Evolutionary conservation across 2,888 invertebrate genomes (phyloP).

Genomic region (Chaetogeoica ovagalla): DNA sequence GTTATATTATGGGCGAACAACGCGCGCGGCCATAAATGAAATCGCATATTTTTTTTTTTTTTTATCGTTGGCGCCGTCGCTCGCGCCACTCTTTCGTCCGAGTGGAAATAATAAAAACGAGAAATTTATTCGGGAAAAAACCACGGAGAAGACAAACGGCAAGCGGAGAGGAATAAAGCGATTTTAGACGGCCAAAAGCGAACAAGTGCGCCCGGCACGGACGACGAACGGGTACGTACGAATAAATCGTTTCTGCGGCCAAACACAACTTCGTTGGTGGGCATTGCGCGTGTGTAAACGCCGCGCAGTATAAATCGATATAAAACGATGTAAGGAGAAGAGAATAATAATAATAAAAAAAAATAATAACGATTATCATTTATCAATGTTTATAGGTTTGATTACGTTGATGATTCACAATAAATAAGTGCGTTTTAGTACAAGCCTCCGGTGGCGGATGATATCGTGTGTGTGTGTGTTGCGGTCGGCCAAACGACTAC

Average conservation of each 20-base stretch:
- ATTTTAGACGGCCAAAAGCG: background rate
- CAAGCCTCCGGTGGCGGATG: background rate
- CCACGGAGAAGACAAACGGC: too few species aligned
- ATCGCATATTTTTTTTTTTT: too few species aligned
- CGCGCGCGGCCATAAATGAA: too few species aligned
- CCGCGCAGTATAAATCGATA: background rate
- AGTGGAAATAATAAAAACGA: too few species aligned
- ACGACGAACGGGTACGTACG: background rate
- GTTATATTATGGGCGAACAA: too few species aligned
- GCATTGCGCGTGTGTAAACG: background rate
- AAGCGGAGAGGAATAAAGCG: too few species aligned
- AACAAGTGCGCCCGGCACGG: background rate
- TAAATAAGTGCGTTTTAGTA: too few species aligned
- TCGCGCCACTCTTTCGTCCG: too few species aligned
- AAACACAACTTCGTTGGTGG: constrained; percentile 23
- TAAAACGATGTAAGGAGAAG: background rate
- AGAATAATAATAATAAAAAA: background rate
- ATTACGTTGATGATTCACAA: constrained; percentile 10
- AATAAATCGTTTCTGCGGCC: constrained; percentile 1
- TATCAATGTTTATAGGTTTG: constrained; percentile 33
- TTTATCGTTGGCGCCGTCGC: too few species aligned
- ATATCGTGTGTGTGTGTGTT: background rate
- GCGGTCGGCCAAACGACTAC: background rate
- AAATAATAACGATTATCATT: constrained; percentile 38
- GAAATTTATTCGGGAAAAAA: too few species aligned